Evolutionary conservation across 2,888 invertebrate species (phyloP), one percentile per base, ranked within the genome.

Genomic region (Tetheella fluctuosa): DNA sequence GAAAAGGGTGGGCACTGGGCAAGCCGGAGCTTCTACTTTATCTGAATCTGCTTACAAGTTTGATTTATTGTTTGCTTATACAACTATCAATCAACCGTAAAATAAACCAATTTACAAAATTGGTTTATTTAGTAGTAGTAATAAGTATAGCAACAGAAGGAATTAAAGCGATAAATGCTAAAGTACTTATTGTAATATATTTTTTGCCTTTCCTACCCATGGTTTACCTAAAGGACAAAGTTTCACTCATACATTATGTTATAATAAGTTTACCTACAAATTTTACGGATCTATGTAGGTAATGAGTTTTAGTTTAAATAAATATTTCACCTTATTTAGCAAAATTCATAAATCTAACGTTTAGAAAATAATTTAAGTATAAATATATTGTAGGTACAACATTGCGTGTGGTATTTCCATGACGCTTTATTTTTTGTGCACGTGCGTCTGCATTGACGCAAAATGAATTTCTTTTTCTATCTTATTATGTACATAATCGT

Each of bases 371-470:
- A 39, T 1, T 39, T 2, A 17, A 42, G 42, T 42, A 15, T 34
- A 53, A n/a, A n/a, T n/a, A n/a, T n/a, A n/a, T n/a, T n/a, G n/a
- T n/a, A 59, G 55, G 55, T 65, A 65, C 66, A 62, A 52, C 59
- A 54, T 68, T 52, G 71, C 71, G 73, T 74, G 74, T 63, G 70
- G 71, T 66, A 61, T 59, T 69, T 60, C 64, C 65, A 67, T 65
- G 63, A 42, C 34, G 52, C 57, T 64, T 64, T 60, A 52, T 23
- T 62, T 48, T 67, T 61, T 48, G 20, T 48, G 72, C 74, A 76
- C 74, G 70, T 78, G 80, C 74, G 60, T 61, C 53, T 67, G 23
- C 67, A 64, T 64, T 73, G 77, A 77, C 72, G 77, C 65, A 75
- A 74, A 75, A 67, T 58, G 60, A 67, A 58, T 65, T 67, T 63